Percentiles rank a stretch among this genome's conserved stretches.
Evolutionary conservation across 23 tunicate species (phyloP).

Genomic region (Aplidium turbinatum): DNA sequence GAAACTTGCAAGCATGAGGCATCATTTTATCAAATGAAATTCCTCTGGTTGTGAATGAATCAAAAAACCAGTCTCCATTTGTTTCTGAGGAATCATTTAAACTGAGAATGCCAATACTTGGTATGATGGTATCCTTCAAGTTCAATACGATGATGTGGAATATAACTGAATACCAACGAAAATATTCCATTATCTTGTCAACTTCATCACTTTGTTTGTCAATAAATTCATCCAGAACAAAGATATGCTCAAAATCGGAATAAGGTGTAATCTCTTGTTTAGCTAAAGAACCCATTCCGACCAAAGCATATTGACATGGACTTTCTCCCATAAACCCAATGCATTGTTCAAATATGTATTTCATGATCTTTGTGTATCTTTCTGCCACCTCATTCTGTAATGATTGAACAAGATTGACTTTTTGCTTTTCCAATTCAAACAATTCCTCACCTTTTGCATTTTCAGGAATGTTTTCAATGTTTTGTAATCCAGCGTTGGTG

Average conservation of each 20-base stretch:
- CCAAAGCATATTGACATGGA: slow-evolving; percentile 40
- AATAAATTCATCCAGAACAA: slow-evolving; percentile 14
- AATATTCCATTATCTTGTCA: slow-evolving; percentile 24
- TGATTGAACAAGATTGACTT: neutral
- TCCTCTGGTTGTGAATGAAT: neutral
- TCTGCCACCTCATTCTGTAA: slow-evolving; percentile 10
- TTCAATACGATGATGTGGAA: slow-evolving; percentile 29
- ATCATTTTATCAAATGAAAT: slow-evolving; percentile 14
- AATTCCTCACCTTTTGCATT: neutral
- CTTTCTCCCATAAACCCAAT: slow-evolving; percentile 32
- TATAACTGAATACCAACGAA: slow-evolving; percentile 38
- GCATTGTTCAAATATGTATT: slow-evolving; percentile 3
- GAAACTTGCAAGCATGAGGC: slow-evolving; percentile 6
- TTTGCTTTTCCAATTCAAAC: neutral
- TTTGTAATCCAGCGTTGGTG: neutral
- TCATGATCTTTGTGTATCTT: slow-evolving; percentile 26
- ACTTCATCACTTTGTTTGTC: neutral
- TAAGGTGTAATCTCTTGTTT: slow-evolving; percentile 25
- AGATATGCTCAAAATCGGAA: slow-evolving; percentile 15
- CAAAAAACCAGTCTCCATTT: slow-evolving; percentile 10
- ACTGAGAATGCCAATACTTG: neutral
- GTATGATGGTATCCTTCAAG: slow-evolving; percentile 15
- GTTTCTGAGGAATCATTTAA: neutral
- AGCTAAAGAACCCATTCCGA: slow-evolving; percentile 28
- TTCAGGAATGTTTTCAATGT: neutral